Percentiles rank a stretch among this genome's conserved stretches.
These are phyloP conservation scores for Ophioninae sp. DNA, from an alignment of 2,888 invertebrate genomes.

Conservation along the genomic window DNA sequence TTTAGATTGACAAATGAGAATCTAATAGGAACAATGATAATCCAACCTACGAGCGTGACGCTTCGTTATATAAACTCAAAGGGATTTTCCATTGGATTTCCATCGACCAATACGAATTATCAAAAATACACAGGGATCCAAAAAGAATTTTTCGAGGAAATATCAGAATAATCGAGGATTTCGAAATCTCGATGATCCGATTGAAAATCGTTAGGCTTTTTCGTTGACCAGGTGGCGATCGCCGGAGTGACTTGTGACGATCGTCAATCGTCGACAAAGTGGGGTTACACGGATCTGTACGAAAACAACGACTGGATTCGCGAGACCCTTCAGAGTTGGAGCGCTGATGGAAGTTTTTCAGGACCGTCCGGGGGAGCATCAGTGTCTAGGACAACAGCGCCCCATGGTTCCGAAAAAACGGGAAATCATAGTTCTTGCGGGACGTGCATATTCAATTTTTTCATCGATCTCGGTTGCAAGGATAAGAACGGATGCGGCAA, in stretches of 20 bases:
- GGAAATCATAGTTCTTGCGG: slow-evolving; percentile 57
- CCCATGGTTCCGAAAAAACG: not conserved
- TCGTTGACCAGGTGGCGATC: slow-evolving; percentile 60
- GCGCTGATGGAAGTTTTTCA: not conserved
- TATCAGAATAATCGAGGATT: not conserved
- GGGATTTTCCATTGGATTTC: no score
- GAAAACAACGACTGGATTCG: slow-evolving; percentile 66
- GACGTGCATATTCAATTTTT: slow-evolving; percentile 68
- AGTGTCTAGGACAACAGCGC: not conserved
- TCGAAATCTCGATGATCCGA: not conserved
- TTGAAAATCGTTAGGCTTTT: slow-evolving; percentile 9
- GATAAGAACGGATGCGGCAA: slow-evolving; percentile 58
- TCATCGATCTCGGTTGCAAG: slow-evolving; percentile 63
- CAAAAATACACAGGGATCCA: no score
- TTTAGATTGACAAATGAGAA: no score
- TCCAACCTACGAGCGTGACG: no score
- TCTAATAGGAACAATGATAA: no score
- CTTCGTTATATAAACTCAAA: no score
- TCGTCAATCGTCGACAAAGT: slow-evolving; percentile 60
- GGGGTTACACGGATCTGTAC: slow-evolving; percentile 68
- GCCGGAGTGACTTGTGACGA: slow-evolving; percentile 68
- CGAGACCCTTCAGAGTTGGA: slow-evolving; percentile 56
- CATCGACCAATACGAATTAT: no score
- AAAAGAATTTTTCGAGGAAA: not conserved
- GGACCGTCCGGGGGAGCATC: not conserved